Percentiles rank a stretch among this genome's conserved stretches.
Evolutionary conservation across 2,797 vertebrate genomes (phyloP).

Genomic region (Rachycentron canadum): DNA sequence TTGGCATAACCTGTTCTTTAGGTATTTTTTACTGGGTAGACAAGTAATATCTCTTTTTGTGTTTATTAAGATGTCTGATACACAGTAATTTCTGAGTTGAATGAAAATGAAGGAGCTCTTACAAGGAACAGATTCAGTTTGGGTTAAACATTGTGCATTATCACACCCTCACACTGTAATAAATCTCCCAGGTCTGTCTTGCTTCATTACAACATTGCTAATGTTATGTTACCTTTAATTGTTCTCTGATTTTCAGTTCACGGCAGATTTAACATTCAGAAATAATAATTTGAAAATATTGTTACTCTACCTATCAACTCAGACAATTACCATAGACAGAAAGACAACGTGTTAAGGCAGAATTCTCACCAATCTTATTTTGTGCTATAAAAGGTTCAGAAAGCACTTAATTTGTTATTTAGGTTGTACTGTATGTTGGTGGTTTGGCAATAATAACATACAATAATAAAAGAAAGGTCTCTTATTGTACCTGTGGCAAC

Average conservation of each 20-base stretch:
- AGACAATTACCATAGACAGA: neutral
- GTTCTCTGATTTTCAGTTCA: slow-evolving; percentile 30
- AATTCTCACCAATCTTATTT: slow-evolving; percentile 19
- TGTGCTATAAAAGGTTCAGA: neutral
- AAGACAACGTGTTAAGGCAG: neutral
- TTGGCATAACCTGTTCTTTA: neutral
- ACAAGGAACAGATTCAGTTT: neutral
- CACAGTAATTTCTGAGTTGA: neutral
- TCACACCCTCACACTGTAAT: neutral
- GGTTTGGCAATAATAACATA: neutral
- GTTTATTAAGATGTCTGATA: neutral
- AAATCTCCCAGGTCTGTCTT: neutral
- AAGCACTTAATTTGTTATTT: neutral
- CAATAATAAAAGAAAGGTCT: neutral
- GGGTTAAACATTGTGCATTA: neutral
- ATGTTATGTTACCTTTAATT: slow-evolving; percentile 14
- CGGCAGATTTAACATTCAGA: slow-evolving; percentile 4
- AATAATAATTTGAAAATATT: slow-evolving; percentile 2
- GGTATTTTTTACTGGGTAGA: neutral
- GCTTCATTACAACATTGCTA: slow-evolving; percentile 13
- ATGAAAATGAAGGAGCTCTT: slow-evolving; percentile 10
- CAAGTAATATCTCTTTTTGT: neutral
- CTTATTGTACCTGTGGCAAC: neutral
- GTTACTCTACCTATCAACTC: neutral
- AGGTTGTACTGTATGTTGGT: neutral